These are phyloP conservation scores for Polyergus mexicanus DNA, from an alignment of 1,140 invertebrate species.

Conservation along the genomic window DNA sequence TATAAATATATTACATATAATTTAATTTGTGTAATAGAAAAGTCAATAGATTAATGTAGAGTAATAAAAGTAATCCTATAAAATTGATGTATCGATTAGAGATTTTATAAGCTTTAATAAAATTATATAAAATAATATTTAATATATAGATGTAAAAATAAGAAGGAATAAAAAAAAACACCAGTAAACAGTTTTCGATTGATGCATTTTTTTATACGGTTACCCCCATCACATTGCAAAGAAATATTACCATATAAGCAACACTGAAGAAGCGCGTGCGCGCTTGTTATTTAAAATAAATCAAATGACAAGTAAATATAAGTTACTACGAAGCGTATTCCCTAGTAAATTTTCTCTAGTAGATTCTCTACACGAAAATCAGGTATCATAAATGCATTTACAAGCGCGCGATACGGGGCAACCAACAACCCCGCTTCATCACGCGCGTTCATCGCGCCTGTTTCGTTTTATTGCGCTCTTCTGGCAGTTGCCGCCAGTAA, in stretches of 20 bases:
- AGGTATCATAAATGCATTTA: conserved; percentile 72
- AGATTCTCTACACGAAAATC: conserved; percentile 66
- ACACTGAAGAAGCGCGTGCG: conserved; percentile 39
- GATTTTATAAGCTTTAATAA: background rate
- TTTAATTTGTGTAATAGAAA: background rate
- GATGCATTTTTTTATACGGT: background rate
- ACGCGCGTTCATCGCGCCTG: conserved; percentile 33
- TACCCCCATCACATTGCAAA: background rate
- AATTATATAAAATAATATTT: background rate
- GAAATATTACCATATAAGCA: conserved; percentile 68
- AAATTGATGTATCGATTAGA: background rate
- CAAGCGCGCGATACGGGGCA: conserved; percentile 66
- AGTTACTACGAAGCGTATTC: conserved; percentile 71
- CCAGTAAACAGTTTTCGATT: conserved; percentile 15
- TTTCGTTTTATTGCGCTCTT: conserved; percentile 79
- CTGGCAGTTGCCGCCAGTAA: conserved; percentile 80
- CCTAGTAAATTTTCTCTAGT: conserved; percentile 68
- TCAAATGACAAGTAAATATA: conserved; percentile 76
- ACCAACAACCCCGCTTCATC: too few relatives aligned
- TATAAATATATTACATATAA: conserved; percentile 16
- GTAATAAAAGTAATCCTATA: conserved; percentile 4
- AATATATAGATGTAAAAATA: background rate
- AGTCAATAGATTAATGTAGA: background rate
- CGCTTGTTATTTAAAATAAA: conserved; percentile 77
- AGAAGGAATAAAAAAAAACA: background rate